Evolutionary conservation across 2,888 invertebrate species (phyloP), one percentile per base, ranked within the genome.

Genomic region (Microctonus brassicae): DNA sequence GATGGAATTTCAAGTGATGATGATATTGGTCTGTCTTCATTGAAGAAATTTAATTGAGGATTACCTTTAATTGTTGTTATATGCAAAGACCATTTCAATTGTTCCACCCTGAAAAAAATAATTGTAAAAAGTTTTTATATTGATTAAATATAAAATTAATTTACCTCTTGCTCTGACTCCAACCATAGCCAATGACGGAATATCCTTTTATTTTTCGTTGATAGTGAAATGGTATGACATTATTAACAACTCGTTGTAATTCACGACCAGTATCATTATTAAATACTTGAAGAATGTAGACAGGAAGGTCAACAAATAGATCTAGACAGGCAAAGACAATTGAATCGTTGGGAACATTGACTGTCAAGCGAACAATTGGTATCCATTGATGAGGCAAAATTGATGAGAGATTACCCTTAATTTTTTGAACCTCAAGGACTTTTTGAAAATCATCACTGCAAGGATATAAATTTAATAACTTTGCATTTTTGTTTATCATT

Each of bases 101-200:
- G 79, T 20, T 72, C 77, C 17, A 65, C 60, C 11, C 33, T 57
- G 2, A 63, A 36, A 7, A 17, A n/a, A 47, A 47, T 42, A 3
- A 36, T n/a, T 2, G 13, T 22, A 0, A 22, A 0, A 3, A 26
- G 26, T 47, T 29, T 47, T 26, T 55, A 29, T 24, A 11, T 24
- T 7, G 1, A 17, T 7, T 2, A 42, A 9, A 29, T 2, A 55
- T 0, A 24, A 22, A 52, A 20, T 53, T 9, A 17, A 53, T 52
- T 39, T n/a, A 66, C 57, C 55, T 33, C 1, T 57, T 53, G 22
- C 74, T 62, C 0, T 77, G 75, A 33, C 33, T 75, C 75, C 77
- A 78, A 0, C 82, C 82, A 17, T 84, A 82, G 13, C 77, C 82
- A 26, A 84, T 73, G 0, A 83, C 55, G 9, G 83, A 83, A 65